Evolutionary conservation across 2,888 invertebrate genomes (phyloP), one percentile per base, ranked within the genome.

Genomic region (Aromia moschata): DNA sequence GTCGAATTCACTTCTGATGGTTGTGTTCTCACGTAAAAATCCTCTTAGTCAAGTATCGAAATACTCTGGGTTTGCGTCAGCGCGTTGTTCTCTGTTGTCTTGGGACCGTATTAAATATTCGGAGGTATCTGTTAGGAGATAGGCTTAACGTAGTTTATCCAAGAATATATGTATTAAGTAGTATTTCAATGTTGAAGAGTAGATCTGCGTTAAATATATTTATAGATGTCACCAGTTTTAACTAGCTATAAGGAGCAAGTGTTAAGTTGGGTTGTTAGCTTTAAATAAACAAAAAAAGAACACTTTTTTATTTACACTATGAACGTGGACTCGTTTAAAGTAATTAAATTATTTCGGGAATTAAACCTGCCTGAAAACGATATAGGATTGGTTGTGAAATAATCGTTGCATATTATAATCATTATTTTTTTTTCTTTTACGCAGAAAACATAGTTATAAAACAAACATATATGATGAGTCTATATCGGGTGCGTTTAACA

Each of bases 161-260:
- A 15, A 58, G 56, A 18, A 30, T 33, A 44, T 30, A 33, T 56
- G 49, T 60, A 38, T 53, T 66, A 63, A 62, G 56, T 68, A 69
- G 68, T 56, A 59, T 51, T 64, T 69, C 56, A 64, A 68, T 62
- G 55, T 66, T 53, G 41, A 44, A 41, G 36, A 40, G 55, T 67
- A 66, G 62, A 58, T 49, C 37, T 54, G 62, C 58, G 57, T 71
- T 70, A 68, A 67, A 58, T 56, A 62, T 75, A 71, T 69, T 69
- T 71, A 67, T 68, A 64, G 70, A 65, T 58, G 56, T 60, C 61
- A 59, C 68, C 66, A 57, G 64, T 69, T 74, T 70, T 58, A 78
- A 79, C 77, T 80, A 80, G 80, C 80, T 78, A 77, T 79, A 79
- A 70, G 80, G 79, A 79, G 80, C 80, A 80, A 80, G 80, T 75